Percentiles rank a stretch among this genome's conserved stretches.
phyloP scores from a whole-genome alignment of 1,140 invertebrate genomes.

The Semibalanus balanoides region DNA sequence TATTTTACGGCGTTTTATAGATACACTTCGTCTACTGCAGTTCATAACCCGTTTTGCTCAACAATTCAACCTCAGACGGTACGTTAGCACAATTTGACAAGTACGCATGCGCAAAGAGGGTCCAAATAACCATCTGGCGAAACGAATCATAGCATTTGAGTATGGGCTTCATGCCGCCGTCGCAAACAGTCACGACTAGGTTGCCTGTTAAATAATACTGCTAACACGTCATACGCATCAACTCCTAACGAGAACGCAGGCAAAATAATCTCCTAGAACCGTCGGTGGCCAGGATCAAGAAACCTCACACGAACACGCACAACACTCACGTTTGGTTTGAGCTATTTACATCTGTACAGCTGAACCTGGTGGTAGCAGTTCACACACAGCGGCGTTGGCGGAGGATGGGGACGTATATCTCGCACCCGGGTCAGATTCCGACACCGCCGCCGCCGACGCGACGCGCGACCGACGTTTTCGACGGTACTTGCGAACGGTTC shows the following conservation, averaged over 20 bases:
- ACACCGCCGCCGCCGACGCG: neutral
- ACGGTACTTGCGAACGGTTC: neutral
- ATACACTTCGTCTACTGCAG: neutral
- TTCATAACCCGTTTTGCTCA: slow-evolving; percentile 2
- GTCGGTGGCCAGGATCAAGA: neutral
- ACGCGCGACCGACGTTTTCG: neutral
- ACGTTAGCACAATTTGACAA: slow-evolving; percentile 2
- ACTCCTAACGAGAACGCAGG: neutral
- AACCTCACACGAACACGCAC: neutral
- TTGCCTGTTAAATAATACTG: slow-evolving; percentile 2
- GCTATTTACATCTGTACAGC: slow-evolving; percentile 2
- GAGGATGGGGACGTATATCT: neutral
- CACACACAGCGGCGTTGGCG: neutral
- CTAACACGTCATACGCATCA: neutral
- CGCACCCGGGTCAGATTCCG: neutral
- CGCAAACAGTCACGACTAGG: neutral
- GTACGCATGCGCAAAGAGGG: neutral
- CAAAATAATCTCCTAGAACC: neutral
- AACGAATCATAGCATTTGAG: neutral
- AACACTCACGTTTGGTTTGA: slow-evolving; percentile 1
- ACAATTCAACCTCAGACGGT: neutral
- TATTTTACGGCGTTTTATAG: neutral
- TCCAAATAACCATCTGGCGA: neutral
- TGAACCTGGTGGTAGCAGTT: neutral
- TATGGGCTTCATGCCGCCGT: neutral